Evolutionary conservation across 2,113 vertebrate species (phyloP).

Genomic region (Motacilla alba): DNA sequence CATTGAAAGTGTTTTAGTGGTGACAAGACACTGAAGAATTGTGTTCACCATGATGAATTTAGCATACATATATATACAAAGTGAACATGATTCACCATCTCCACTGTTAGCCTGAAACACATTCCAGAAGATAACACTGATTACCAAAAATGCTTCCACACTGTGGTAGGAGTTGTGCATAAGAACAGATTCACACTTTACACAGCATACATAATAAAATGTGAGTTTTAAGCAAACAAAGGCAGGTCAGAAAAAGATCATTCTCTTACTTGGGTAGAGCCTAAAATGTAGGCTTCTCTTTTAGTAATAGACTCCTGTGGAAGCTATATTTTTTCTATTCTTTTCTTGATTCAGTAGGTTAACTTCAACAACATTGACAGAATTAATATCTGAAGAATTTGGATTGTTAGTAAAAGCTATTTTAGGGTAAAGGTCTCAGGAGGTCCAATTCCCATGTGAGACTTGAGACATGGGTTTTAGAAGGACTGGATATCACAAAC

Average conservation of each 20-base stretch:
- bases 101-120: background rate
- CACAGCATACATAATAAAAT: background rate
- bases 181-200: background rate
- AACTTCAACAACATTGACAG: background rate
- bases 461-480: background rate
- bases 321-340: background rate
- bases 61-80: background rate
- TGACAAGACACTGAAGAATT: background rate
- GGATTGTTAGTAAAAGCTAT: background rate
- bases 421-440: background rate
- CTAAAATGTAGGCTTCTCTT: background rate
- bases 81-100: background rate
- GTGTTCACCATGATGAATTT: background rate
- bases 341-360: background rate
- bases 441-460: background rate
- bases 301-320: background rate
- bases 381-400: background rate
- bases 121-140: background rate
- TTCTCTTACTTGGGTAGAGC: background rate
- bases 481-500: background rate
- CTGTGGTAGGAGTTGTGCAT: background rate
- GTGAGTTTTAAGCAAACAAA: background rate
- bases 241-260: background rate
- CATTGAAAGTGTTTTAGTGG: background rate
- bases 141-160: background rate